phyloP scores from a whole-genome alignment of 2,113 vertebrate species.

The Cephalopterus ornatus region DNA sequence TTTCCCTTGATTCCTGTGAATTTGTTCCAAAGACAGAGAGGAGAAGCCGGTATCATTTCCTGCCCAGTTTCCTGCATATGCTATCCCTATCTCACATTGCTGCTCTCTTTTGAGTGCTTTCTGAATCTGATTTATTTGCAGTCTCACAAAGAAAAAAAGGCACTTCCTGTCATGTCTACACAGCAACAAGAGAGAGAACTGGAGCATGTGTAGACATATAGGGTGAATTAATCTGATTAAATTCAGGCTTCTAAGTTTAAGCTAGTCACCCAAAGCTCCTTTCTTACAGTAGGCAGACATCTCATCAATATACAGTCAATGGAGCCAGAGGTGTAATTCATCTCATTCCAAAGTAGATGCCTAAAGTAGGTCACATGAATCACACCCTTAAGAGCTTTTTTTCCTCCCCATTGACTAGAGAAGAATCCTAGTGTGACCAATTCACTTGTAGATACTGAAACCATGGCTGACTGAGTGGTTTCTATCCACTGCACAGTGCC shows the following conservation, averaged over 20 bases:
- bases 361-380: conserved; percentile 45
- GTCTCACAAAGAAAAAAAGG: neutral
- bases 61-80: neutral
- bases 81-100: neutral
- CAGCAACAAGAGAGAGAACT: neutral
- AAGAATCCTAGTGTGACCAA: neutral
- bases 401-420: neutral
- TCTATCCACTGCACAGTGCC: neutral
- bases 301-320: conserved; percentile 61
- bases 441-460: neutral
- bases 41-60: neutral
- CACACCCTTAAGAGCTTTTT: neutral
- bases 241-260: conserved; percentile 41
- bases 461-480: neutral
- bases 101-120: neutral
- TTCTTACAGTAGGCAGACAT: conserved; percentile 14
- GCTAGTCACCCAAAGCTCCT: conserved; percentile 46
- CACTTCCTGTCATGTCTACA: neutral
- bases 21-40: neutral
- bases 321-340: conserved; percentile 45
- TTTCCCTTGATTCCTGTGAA: neutral
- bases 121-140: conserved; percentile 17
- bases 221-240: conserved; percentile 42
- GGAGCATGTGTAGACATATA: neutral
- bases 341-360: conserved; percentile 30